Conservation (phyloP, 2,888 invertebrate genomes). For the Acronicta leporina region DNA sequence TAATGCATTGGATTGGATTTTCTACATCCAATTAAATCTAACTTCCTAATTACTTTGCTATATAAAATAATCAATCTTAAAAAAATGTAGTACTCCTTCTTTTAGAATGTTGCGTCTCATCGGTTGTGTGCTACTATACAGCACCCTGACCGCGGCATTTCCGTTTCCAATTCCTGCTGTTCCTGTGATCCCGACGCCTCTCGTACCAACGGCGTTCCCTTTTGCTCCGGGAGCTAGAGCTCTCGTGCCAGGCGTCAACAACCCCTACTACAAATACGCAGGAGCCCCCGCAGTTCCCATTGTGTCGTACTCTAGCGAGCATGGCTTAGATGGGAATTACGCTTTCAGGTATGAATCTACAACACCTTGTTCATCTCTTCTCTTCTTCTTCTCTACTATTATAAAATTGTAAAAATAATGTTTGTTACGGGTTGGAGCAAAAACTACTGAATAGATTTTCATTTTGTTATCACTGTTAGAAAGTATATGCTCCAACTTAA, state of each 20-base stretch:
- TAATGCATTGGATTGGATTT: too few species aligned
- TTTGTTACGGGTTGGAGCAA: too few species aligned
- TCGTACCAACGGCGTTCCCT: slow-evolving; percentile 43
- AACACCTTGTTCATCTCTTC: too few species aligned
- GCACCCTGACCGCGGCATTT: slow-evolving; percentile 45
- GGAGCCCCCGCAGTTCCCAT: slow-evolving; percentile 83
- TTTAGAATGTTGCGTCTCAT: slow-evolving; percentile 61
- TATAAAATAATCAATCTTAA: too few species aligned
- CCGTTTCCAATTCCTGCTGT: slow-evolving; percentile 50
- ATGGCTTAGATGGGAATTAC: slow-evolving; percentile 90
- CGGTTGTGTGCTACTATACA: slow-evolving; percentile 54
- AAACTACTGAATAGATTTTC: too few species aligned
- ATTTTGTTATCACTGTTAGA: too few species aligned
- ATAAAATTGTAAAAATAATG: too few species aligned
- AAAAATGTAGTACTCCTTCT: slow-evolving; percentile 20
- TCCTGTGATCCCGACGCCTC: slow-evolving; percentile 26
- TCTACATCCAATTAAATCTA: too few species aligned
- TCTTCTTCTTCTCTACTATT: too few species aligned
- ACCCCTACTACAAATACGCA: slow-evolving; percentile 68
- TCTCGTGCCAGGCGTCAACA: slow-evolving; percentile 63
- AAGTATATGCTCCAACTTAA: too few species aligned
- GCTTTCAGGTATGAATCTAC: slow-evolving; percentile 78
- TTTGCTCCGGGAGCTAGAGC: slow-evolving; percentile 54
- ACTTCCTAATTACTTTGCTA: too few species aligned
- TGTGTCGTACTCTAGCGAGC: slow-evolving; percentile 85